Percentiles rank a stretch among this genome's conserved stretches.
These are phyloP conservation scores for Fringilla coelebs DNA, from an alignment of 2,797 vertebrate genomes.

Conservation along the genomic window DNA sequence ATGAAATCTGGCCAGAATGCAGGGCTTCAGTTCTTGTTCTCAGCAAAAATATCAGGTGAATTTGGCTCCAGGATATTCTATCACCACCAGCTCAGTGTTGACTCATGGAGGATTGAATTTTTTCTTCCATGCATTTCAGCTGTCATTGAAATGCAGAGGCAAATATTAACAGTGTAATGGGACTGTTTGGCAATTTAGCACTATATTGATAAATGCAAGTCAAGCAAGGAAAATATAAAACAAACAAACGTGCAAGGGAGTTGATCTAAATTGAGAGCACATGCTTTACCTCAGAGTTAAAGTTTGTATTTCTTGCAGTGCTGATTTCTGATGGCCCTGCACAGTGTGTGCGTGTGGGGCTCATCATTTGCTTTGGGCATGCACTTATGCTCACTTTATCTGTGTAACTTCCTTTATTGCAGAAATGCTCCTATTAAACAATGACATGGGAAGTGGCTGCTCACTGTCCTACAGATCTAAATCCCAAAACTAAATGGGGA, in stretches of 20 bases:
- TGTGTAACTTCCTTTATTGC: not conserved
- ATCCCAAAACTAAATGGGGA: not conserved
- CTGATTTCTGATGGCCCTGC: not conserved
- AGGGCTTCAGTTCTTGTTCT: not conserved
- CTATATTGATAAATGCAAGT: not conserved
- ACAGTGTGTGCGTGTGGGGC: rapidly evolving
- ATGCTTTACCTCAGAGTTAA: not conserved
- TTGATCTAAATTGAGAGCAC: not conserved
- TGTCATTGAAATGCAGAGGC: not conserved
- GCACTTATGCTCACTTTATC: not conserved
- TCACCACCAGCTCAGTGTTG: not conserved
- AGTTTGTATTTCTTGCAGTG: not conserved
- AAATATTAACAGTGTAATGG: constrained; percentile 15
- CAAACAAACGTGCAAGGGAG: not conserved
- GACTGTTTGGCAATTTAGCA: not conserved
- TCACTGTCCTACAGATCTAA: not conserved
- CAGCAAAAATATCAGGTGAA: not conserved
- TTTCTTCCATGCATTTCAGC: not conserved
- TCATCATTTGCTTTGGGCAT: not conserved
- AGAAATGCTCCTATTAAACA: not conserved
- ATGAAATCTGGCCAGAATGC: not conserved
- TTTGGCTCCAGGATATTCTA: not conserved
- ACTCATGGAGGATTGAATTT: not conserved
- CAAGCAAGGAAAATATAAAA: constrained; percentile 4
- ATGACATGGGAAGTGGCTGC: not conserved